Conservation (phyloP, 2,888 invertebrate genomes). For the Chirona hameri region DNA sequence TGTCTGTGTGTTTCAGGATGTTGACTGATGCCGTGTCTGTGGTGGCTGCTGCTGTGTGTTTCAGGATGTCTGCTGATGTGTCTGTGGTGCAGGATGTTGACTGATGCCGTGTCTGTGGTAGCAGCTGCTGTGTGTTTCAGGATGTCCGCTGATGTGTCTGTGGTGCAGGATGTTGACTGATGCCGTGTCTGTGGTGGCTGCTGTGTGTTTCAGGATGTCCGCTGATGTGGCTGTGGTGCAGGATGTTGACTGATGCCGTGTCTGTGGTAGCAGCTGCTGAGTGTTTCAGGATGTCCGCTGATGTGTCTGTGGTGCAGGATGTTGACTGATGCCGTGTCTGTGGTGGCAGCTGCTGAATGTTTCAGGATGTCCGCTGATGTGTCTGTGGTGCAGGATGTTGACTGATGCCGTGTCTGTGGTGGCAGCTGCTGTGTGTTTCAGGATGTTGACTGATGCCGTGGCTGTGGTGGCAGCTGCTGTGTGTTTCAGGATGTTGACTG, state of each 20-base stretch:
- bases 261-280: not conserved
- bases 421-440: constrained; percentile 41
- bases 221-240: constrained; percentile 40
- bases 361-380: not conserved
- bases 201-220: not conserved
- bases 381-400: too few relatives aligned
- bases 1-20: constrained; percentile 51
- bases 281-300: not conserved
- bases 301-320: constrained; percentile 51
- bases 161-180: too few relatives aligned
- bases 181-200: not conserved
- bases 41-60: not conserved
- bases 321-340: constrained; percentile 46
- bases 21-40: constrained; percentile 46
- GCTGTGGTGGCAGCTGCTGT: too few relatives aligned
- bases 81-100: too few relatives aligned
- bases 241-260: constrained; percentile 54
- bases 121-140: constrained; percentile 47
- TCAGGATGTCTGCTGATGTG: not conserved
- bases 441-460: constrained; percentile 58
- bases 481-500: too few relatives aligned
- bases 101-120: too few relatives aligned
- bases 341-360: not conserved
- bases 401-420: too few relatives aligned
- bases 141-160: constrained; percentile 54